phyloP scores from a whole-genome alignment of 2,113 vertebrate genomes.

The Bombycilla garrulus region DNA sequence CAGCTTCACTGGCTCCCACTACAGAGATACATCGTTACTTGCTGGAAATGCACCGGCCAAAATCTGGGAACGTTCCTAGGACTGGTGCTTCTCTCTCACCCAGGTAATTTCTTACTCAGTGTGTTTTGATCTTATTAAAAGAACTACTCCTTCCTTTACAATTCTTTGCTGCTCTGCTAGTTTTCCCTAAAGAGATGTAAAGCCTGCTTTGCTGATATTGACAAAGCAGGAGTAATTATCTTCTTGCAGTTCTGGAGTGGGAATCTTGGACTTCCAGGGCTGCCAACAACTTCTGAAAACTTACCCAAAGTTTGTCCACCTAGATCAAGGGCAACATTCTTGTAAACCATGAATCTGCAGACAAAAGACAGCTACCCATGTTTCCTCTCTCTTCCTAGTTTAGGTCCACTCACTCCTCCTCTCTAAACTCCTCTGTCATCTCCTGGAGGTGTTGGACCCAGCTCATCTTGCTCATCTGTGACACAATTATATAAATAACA shows the following conservation, averaged over 20 bases:
- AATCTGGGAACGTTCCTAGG: not conserved
- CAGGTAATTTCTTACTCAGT: not conserved
- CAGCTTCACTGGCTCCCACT: not conserved
- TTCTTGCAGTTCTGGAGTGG: not conserved
- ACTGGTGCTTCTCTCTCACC: not conserved
- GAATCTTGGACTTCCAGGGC: not conserved
- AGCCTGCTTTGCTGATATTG: not conserved
- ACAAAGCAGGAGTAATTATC: not conserved
- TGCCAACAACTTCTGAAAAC: not conserved
- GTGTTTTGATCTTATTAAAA: not conserved
- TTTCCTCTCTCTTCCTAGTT: not conserved
- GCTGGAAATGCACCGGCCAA: not conserved
- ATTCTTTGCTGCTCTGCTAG: not conserved
- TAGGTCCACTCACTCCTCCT: not conserved
- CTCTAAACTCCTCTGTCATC: not conserved
- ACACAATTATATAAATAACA: not conserved
- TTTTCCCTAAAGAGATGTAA: not conserved
- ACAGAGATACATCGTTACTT: not conserved
- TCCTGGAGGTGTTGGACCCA: not conserved
- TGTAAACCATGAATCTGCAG: not conserved
- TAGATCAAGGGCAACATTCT: not conserved
- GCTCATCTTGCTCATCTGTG: not conserved
- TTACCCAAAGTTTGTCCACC: not conserved
- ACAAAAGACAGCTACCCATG: not conserved
- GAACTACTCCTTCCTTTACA: not conserved